phyloP scores from a whole-genome alignment of 2,797 vertebrate species.

The Kryptopterus vitreolus region DNA sequence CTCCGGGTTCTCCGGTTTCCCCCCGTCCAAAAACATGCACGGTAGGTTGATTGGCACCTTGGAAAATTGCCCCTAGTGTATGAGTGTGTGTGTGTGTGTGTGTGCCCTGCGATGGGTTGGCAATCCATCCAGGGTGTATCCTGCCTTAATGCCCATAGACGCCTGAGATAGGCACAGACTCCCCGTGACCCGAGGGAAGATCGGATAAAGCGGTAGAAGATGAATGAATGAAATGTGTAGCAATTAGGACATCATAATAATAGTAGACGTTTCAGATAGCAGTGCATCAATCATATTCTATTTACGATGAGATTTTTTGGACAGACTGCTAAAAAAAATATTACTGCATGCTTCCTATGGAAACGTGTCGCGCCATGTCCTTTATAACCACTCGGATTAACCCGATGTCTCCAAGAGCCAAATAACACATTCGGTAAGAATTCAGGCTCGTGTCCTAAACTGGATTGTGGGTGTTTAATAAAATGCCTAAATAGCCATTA shows the following conservation, averaged over 20 bases:
- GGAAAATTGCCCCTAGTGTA: too few species aligned
- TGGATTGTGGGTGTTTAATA: neutral
- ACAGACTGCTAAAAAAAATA: neutral
- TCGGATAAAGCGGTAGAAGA: too few species aligned
- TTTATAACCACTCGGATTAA: slow-evolving; percentile 3
- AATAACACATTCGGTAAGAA: neutral
- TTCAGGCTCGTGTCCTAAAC: neutral
- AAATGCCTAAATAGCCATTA: neutral
- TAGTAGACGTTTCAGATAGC: neutral
- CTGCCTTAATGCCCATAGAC: too few species aligned
- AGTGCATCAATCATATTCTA: neutral
- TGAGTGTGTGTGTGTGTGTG: too few species aligned
- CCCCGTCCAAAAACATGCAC: too few species aligned
- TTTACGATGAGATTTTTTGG: too few species aligned
- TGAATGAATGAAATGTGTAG: neutral
- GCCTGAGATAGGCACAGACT: too few species aligned
- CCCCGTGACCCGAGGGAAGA: too few species aligned
- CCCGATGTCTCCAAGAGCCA: neutral
- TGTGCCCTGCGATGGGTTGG: too few species aligned
- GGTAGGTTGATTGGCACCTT: too few species aligned
- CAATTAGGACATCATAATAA: neutral
- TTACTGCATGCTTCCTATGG: neutral
- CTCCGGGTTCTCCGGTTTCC: too few species aligned
- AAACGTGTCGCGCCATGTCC: neutral
- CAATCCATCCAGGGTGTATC: too few species aligned